Percentiles rank a stretch among this genome's conserved stretches.
Evolutionary conservation across 2,888 invertebrate species (phyloP).

Genomic region (Polydrusus tereticollis): DNA sequence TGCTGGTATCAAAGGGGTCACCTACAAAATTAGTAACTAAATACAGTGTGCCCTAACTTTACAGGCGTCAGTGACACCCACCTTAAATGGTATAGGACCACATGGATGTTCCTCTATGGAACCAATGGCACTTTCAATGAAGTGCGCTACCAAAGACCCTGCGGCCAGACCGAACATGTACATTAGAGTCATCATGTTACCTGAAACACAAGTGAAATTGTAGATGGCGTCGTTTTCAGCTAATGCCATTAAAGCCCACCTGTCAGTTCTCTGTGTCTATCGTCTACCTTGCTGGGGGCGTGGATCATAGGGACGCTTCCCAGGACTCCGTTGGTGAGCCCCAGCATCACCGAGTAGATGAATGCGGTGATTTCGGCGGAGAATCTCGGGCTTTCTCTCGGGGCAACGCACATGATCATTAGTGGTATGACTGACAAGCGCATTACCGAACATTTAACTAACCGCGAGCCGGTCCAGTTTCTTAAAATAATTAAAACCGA

Average conservation of each 20-base stretch:
- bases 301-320: slow-evolving; percentile 95
- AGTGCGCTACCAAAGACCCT: slow-evolving; percentile 87
- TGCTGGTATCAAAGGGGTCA: neutral
- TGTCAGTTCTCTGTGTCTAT: slow-evolving; percentile 88
- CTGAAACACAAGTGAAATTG: slow-evolving; percentile 67
- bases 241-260: no score
- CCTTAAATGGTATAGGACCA: slow-evolving; percentile 40
- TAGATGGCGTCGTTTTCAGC: no score
- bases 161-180: slow-evolving; percentile 90
- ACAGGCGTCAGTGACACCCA: neutral
- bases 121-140: slow-evolving; percentile 70
- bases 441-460: slow-evolving; percentile 80
- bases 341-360: slow-evolving; percentile 77
- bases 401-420: slow-evolving; percentile 85
- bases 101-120: slow-evolving; percentile 61
- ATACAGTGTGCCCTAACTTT: neutral
- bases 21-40: neutral
- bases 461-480: slow-evolving; percentile 85
- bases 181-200: slow-evolving; percentile 93
- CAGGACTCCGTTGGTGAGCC: slow-evolving; percentile 88
- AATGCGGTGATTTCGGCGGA: slow-evolving; percentile 77
- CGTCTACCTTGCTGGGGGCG: slow-evolving; percentile 88
- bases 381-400: slow-evolving; percentile 81
- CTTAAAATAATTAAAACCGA: slow-evolving; percentile 71
- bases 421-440: slow-evolving; percentile 85